Evolutionary conservation across 35 echinoderm and acorn worm species (phyloP).

Genomic region (Patiria miniata): DNA sequence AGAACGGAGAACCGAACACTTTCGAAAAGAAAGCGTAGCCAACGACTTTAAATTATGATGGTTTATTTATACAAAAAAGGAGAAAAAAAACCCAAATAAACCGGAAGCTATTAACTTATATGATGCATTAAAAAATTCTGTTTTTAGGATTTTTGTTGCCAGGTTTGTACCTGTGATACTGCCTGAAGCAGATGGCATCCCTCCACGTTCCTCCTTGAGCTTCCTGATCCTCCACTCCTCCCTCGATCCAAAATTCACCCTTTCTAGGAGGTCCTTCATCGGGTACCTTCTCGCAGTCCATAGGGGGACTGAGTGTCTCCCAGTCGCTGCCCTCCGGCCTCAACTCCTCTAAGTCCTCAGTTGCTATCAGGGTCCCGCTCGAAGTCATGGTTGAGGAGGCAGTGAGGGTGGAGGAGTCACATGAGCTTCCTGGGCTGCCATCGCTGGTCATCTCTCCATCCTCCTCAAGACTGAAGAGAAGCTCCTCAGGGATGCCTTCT

Average conservation of each 20-base stretch:
- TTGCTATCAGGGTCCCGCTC: not conserved
- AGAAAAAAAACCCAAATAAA: too few relatives aligned
- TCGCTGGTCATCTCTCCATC: not conserved
- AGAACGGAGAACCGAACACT: too few relatives aligned
- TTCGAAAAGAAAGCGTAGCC: too few relatives aligned
- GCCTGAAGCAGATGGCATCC: conserved; percentile 5
- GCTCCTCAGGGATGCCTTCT: not conserved
- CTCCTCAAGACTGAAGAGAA: not conserved
- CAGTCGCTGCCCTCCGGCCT: not conserved
- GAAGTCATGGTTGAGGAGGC: not conserved
- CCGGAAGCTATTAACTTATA: too few relatives aligned
- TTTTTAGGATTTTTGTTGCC: too few relatives aligned
- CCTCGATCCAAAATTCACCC: not conserved
- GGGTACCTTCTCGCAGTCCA: not conserved
- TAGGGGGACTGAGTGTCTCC: too few relatives aligned
- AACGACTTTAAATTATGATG: too few relatives aligned
- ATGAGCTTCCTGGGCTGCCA: not conserved
- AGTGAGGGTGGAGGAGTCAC: not conserved
- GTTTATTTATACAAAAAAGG: too few relatives aligned
- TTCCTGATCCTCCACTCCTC: not conserved
- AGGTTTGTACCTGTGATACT: not conserved
- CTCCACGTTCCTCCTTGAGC: not conserved
- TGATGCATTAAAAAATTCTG: too few relatives aligned
- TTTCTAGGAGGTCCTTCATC: not conserved
- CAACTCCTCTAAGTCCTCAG: not conserved